Percentiles rank a stretch among this genome's conserved stretches.
phyloP scores from a whole-genome alignment of 1,140 invertebrate species.

The Maniola jurtina region DNA sequence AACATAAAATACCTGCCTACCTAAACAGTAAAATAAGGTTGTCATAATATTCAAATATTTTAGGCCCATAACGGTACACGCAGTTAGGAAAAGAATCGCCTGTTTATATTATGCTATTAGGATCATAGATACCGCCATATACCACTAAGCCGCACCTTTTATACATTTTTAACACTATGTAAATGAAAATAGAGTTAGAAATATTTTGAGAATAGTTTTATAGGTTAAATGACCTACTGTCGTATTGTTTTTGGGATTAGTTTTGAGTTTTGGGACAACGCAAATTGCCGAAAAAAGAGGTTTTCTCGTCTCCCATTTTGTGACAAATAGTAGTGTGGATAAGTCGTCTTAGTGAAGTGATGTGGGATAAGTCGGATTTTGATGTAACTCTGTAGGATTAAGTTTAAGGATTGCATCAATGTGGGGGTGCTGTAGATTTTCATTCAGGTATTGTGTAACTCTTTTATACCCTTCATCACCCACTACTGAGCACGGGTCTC shows the following conservation, averaged over 20 bases:
- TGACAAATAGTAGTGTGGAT: background rate
- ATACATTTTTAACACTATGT: background rate
- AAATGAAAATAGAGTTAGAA: background rate
- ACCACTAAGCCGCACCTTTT: background rate
- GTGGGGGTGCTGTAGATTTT: background rate
- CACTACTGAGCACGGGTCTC: no score
- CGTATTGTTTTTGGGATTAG: slow-evolving; percentile 11
- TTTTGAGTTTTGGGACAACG: slow-evolving; percentile 4
- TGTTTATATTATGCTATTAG: slow-evolving; percentile 59
- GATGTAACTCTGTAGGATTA: background rate
- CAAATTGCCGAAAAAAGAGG: slow-evolving; percentile 2
- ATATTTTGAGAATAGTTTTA: slow-evolving; percentile 4
- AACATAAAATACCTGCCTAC: background rate
- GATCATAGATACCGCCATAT: slow-evolving; percentile 35
- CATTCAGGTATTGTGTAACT: slow-evolving; percentile 4
- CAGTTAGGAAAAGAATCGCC: slow-evolving; percentile 20
- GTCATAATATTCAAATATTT: slow-evolving; percentile 16
- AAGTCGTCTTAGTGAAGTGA: background rate
- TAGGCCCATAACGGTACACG: slow-evolving; percentile 43
- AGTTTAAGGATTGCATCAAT: slow-evolving; percentile 3
- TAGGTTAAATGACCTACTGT: slow-evolving; percentile 10
- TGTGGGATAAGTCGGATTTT: no score
- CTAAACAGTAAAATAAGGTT: background rate
- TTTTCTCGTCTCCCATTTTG: slow-evolving; percentile 7
- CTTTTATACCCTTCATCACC: no score